Conservation (phyloP, 2,888 invertebrate species). For the Malacosoma neustria region DNA sequence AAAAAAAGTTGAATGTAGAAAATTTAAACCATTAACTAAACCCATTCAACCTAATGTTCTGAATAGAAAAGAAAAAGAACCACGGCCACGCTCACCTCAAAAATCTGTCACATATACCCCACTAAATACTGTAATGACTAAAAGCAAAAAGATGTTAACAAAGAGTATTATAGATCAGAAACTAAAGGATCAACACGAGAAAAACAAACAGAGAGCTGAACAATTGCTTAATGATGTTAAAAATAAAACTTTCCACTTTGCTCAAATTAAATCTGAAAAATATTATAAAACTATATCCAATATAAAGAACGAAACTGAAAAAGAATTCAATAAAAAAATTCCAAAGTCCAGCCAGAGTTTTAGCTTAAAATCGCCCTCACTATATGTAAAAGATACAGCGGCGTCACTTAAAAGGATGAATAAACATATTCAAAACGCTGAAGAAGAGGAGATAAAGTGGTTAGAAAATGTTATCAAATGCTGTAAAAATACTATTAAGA, state of each 20-base stretch:
- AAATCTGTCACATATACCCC: conserved; percentile 28
- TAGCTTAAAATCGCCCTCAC: conserved; percentile 15
- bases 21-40: conserved; percentile 40
- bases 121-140: conserved; percentile 33
- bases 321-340: conserved; percentile 19
- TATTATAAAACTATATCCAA: conserved; percentile 28
- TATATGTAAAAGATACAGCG: conserved; percentile 57
- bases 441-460: conserved; percentile 62
- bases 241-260: conserved; percentile 35
- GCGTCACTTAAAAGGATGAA: conserved; percentile 69
- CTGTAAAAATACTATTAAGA: conserved; percentile 48
- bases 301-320: conserved; percentile 35
- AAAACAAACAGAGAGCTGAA: conserved; percentile 46
- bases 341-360: conserved; percentile 22
- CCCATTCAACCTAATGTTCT: conserved; percentile 48
- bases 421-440: conserved; percentile 46
- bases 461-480: conserved; percentile 62
- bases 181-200: conserved; percentile 39
- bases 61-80: conserved; percentile 32
- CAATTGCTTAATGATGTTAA: conserved; percentile 40
- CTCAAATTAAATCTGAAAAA: conserved; percentile 37
- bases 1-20: conserved; percentile 38
- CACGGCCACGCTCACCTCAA: conserved; percentile 4
- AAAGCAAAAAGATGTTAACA: conserved; percentile 42
- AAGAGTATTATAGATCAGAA: conserved; percentile 49